These are phyloP conservation scores for Microcebus lehilahytsara DNA, from an alignment of 2,113 vertebrate species.

Conservation along the genomic window DNA sequence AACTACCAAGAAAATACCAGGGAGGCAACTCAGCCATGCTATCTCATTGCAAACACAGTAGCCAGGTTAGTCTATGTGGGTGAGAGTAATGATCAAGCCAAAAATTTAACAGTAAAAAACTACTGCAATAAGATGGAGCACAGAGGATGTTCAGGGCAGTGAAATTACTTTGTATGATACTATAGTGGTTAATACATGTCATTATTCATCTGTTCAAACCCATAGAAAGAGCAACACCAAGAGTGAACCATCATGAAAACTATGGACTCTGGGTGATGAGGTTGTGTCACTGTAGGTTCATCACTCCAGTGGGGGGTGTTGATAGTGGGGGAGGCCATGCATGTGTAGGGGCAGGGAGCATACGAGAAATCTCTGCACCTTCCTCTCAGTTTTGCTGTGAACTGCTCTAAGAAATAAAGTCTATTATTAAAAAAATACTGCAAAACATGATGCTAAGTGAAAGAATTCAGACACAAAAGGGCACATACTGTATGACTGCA, in stretches of 20 bases:
- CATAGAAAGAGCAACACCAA: neutral
- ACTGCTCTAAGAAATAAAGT: neutral
- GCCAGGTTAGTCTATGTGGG: neutral
- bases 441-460: neutral
- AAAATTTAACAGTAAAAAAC: neutral
- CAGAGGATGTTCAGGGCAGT: neutral
- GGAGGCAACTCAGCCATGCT: neutral
- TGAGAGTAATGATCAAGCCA: neutral
- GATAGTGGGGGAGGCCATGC: neutral
- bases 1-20: neutral
- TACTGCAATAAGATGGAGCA: neutral
- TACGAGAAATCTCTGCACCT: neutral
- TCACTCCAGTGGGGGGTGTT: neutral
- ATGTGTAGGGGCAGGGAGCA: neutral
- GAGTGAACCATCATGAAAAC: neutral
- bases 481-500: neutral
- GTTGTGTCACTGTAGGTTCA: neutral
- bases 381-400: neutral
- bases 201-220: neutral
- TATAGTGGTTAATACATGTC: neutral
- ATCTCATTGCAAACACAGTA: neutral
- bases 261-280: neutral
- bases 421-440: neutral
- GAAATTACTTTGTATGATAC: neutral
- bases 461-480: neutral